Evolutionary conservation across 1,140 invertebrate species (phyloP), one percentile per base, ranked within the genome.

Genomic region (Lepidostoma basale): DNA sequence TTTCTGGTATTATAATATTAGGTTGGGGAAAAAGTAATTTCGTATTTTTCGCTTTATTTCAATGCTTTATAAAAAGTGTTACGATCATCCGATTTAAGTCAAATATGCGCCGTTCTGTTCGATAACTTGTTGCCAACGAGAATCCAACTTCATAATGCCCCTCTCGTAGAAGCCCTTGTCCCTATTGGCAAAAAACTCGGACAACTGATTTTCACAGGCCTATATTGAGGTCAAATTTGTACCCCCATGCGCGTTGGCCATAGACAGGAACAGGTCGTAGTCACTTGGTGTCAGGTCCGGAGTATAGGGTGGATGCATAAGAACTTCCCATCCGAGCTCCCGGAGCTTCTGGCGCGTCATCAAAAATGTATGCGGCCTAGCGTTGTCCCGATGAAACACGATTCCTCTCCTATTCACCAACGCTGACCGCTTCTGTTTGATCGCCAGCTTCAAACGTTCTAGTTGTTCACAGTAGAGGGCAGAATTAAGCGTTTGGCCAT

Each of bases 51-150:
- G 42, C 42, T 16, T 45, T 45, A 45, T 45, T 45, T 45, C 14
- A 45, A 45, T 45, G 42, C 14, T 45, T 45, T 45, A 45, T 45
- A 45, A 45, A 45, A 45, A 45, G 42, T 45, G 14, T 45, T 45
- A 16, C 42, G 20, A 45, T 45, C 42, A 45, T 45, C 42, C 12
- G 42, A 45, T 45, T 45, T 45, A 16, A 28, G 22, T 52, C 47
- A 52, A 52, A 52, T 23, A 3, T 26, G 47, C 47, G 22, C 47
- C 47, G 47, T 52, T 52, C n/a, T 52, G 22, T 52, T 52, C 22
- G 47, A 52, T 52, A 52, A 52, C 26, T 52, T 52, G 22, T 52
- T 52, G 47, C 23, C 3, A 52, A 26, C 26, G 5, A 26, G 26
- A 52, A 25, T 25, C 22, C 26, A 52, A 52, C 26, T 52, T 52